Evolutionary conservation across 2,797 vertebrate genomes (phyloP).

Genomic region (Discoglossus pictus): DNA sequence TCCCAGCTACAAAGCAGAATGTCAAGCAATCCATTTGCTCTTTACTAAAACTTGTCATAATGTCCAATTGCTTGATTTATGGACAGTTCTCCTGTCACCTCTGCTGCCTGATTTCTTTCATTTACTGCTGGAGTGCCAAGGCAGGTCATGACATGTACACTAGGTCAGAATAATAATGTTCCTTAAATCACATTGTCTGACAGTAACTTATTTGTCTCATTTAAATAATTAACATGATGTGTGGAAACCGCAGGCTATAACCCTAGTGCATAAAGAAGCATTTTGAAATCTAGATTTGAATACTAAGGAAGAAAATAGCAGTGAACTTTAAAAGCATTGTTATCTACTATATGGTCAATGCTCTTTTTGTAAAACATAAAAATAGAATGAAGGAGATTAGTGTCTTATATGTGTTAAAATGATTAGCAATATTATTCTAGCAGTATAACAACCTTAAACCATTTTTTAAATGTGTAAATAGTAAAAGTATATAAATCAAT

Average conservation of each 20-base stretch:
- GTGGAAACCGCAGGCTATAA: conserved; percentile 72
- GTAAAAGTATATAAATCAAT: too few species aligned
- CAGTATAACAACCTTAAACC: too few species aligned
- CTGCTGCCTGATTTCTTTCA: conserved; percentile 70
- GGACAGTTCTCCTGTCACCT: conserved; percentile 67
- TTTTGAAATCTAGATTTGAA: background rate
- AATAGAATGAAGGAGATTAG: too few species aligned
- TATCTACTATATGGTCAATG: background rate
- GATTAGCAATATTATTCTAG: too few species aligned
- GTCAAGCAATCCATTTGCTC: conserved; percentile 67
- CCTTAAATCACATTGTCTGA: conserved; percentile 63
- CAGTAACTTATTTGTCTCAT: conserved; percentile 80
- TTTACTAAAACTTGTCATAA: conserved; percentile 74
- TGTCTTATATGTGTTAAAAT: too few species aligned
- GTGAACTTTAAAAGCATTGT: conserved; percentile 50
- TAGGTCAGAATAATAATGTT: conserved; percentile 79
- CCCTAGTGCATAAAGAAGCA: background rate
- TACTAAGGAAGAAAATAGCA: conserved; percentile 42
- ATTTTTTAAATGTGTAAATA: too few species aligned
- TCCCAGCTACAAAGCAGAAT: conserved; percentile 65
- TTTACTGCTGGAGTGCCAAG: conserved; percentile 69
- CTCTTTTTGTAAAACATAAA: background rate
- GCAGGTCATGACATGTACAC: conserved; percentile 78
- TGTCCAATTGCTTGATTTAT: conserved; percentile 74
- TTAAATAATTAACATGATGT: conserved; percentile 81